Evolutionary conservation across 2,113 vertebrate genomes (phyloP).

Genomic region (Merops nubicus): DNA sequence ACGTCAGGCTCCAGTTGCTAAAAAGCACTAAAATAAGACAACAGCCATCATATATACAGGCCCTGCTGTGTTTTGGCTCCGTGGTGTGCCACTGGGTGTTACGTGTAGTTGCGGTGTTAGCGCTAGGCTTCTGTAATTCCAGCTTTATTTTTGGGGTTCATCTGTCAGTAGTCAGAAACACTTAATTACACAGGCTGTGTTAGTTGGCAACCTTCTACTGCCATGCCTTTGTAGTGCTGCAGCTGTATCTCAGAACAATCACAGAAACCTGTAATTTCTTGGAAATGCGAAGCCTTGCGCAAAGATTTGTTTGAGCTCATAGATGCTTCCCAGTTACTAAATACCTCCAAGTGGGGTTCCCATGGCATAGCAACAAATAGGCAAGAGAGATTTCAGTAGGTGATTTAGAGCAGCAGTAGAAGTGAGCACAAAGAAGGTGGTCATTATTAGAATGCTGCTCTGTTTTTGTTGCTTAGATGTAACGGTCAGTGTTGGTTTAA

Average conservation of each 20-base stretch:
- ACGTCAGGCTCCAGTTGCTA: not conserved
- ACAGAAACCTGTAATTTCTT: not conserved
- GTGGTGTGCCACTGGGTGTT: not conserved
- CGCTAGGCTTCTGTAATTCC: not conserved
- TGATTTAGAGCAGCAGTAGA: not conserved
- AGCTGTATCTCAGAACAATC: not conserved
- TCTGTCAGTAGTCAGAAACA: not conserved
- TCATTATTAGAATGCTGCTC: not conserved
- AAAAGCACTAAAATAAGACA: not conserved
- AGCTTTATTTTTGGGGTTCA: not conserved
- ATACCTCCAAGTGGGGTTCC: too few species aligned
- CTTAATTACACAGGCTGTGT: not conserved
- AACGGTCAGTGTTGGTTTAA: not conserved
- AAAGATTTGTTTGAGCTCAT: not conserved
- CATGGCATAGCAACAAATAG: not conserved
- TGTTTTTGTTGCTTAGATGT: not conserved
- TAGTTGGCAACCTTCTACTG: not conserved
- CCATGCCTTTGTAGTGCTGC: not conserved
- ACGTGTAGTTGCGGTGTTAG: not conserved
- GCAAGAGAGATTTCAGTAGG: too few species aligned
- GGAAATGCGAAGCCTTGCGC: not conserved
- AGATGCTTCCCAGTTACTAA: too few species aligned
- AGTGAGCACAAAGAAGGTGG: not conserved
- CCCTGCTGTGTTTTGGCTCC: not conserved
- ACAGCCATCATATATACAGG: accelerated